phyloP scores from a whole-genome alignment of 2,113 vertebrate species.

The Tricholaema leucomelas region DNA sequence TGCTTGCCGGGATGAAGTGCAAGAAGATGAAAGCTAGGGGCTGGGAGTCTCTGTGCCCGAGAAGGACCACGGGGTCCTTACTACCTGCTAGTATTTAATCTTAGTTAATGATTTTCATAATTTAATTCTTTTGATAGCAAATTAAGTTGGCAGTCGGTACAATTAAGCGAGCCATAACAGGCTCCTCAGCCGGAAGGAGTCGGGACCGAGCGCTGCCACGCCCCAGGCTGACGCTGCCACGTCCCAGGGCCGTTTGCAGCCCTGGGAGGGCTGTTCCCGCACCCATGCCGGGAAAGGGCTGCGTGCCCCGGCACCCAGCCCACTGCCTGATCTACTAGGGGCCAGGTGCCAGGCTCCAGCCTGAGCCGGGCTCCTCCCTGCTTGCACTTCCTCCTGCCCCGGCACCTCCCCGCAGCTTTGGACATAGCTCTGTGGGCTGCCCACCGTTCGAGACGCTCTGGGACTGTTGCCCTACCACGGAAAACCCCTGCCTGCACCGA shows the following conservation, averaged over 20 bases:
- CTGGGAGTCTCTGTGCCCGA: neutral
- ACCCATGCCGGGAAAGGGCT: neutral
- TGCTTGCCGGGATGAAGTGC: neutral
- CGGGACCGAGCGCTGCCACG: rapidly evolving
- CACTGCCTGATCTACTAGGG: neutral
- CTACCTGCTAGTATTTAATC: neutral
- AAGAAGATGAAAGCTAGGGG: neutral
- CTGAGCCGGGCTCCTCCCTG: neutral
- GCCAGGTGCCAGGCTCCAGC: neutral
- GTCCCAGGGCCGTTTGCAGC: neutral
- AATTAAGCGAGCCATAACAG: neutral
- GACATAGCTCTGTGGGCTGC: neutral
- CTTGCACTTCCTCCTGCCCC: neutral
- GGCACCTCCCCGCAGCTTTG: neutral
- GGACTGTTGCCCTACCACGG: rapidly evolving
- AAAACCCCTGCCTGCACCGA: neutral
- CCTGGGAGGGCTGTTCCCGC: rapidly evolving
- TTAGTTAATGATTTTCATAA: neutral
- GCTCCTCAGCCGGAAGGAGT: neutral
- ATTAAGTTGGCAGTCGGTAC: neutral
- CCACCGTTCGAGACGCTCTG: rapidly evolving
- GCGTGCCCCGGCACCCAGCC: neutral
- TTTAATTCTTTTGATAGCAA: neutral
- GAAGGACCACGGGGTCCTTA: neutral
- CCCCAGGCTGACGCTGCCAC: rapidly evolving